Conservation (phyloP, 2,113 vertebrate genomes). For the Seriola dumerili region DNA sequence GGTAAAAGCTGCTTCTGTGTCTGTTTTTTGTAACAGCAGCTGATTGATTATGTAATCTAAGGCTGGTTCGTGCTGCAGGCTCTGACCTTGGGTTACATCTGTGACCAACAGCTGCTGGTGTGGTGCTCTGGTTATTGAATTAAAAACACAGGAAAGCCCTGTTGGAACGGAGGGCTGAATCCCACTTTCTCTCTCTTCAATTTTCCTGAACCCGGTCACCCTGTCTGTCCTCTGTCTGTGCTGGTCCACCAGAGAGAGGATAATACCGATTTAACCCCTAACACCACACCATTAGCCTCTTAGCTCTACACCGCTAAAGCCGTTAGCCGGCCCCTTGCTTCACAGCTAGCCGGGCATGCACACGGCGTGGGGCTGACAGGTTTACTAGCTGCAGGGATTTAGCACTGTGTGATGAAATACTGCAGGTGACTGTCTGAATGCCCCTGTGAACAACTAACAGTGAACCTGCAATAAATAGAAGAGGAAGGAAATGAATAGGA, state of each 20-base stretch:
- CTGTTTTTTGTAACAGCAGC: slow-evolving; percentile 27
- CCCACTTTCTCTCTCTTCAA: slow-evolving; percentile 25
- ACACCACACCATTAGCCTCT: slow-evolving; percentile 66
- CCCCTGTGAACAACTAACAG: slow-evolving; percentile 6
- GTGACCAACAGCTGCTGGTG: slow-evolving; percentile 49
- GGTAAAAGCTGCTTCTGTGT: neutral
- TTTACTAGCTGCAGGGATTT: slow-evolving; percentile 56
- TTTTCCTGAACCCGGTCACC: slow-evolving; percentile 40
- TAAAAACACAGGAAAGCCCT: slow-evolving; percentile 44
- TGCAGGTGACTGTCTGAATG: slow-evolving; percentile 42
- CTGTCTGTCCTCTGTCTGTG: slow-evolving; percentile 44
- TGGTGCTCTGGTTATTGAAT: slow-evolving; percentile 31
- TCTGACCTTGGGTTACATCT: slow-evolving; percentile 55
- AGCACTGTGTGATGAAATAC: slow-evolving; percentile 47
- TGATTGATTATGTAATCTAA: slow-evolving; percentile 62
- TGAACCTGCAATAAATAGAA: neutral
- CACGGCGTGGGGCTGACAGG: slow-evolving; percentile 35
- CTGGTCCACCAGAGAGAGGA: slow-evolving; percentile 46
- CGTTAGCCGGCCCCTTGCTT: neutral
- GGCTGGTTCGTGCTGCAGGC: slow-evolving; percentile 13
- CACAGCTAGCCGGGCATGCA: slow-evolving; percentile 32
- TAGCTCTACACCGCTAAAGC: slow-evolving; percentile 60
- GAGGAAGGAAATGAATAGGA: neutral
- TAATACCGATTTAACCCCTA: slow-evolving; percentile 69
- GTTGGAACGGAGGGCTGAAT: neutral